Base-by-base conservation (phyloP, 2,797 vertebrate species). In the Sebastes nivosus region DNA sequence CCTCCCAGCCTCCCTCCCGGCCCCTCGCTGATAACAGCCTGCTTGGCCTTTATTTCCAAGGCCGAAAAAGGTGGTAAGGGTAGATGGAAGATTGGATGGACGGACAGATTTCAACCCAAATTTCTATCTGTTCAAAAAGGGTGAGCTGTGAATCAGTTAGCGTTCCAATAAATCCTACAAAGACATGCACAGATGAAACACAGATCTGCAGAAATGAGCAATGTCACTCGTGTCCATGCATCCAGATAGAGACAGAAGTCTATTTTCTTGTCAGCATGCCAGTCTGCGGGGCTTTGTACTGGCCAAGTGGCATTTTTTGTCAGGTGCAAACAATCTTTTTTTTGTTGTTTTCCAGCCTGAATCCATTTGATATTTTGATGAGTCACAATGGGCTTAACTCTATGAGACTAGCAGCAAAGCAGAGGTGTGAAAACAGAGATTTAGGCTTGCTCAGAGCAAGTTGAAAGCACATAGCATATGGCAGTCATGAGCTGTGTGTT, bases 21-120 rank as follows among this genome's bases (percentile, higher is more conserved):
- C 30, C 54, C 18, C 71, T 55, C 22, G 5, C 76, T 73, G 84
- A 90, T 86, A 90, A 87, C 78, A 85, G 59, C 66, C 57, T 46
- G 30, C 38, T n/a, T 25, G 67, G 68, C 65, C 36, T 88, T 86
- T 81, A 75, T 78, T 66, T 61, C 36, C 61, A 67, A 27, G 34
- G n/a, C 63, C 9, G 7, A 64, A 59, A 13, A 75, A 60, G 20
- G 36, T 2, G 20, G 34, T 46, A 74, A 29, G 30, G 46, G 42
- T 22, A 61, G 74, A 81, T 74, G 68, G 22, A 14, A 72, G 72
- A 83, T 65, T 69, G 61, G 38, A 81, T 22, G 18, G 55, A 74
- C 5, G 29, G 36, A 22, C 29, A 11, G 36, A 61, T 80, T 82
- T 83, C 16, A 64, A 66, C 9, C 64, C 14, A 72, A 57, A 83